Conservation (phyloP, 2,888 invertebrate genomes). For the Abscondita cerata region DNA sequence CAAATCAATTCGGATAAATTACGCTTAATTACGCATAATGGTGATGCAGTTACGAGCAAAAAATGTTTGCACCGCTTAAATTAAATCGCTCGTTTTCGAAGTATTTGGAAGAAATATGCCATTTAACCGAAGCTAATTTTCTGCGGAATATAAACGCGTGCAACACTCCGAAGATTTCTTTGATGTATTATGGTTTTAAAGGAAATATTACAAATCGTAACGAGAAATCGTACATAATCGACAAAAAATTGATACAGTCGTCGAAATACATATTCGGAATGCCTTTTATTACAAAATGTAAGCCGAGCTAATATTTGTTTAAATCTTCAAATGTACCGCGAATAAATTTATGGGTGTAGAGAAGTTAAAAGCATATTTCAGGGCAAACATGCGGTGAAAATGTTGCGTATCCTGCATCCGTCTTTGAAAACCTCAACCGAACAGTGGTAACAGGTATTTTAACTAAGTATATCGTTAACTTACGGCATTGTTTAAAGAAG, state of each 20-base stretch:
- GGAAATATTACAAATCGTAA: too few species aligned
- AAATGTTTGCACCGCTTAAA: constrained; percentile 27
- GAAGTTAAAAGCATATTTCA: constrained; percentile 30
- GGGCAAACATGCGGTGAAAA: constrained; percentile 39
- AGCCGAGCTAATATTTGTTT: too few species aligned
- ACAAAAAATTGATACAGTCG: background rate
- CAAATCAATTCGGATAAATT: constrained; percentile 54
- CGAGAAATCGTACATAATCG: too few species aligned
- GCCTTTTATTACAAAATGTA: background rate
- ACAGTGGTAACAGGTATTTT: constrained; percentile 49
- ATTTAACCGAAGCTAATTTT: constrained; percentile 21
- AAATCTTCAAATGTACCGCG: background rate
- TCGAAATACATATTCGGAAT: background rate
- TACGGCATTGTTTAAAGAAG: constrained; percentile 53
- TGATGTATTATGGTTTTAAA: too few species aligned
- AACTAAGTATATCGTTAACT: constrained; percentile 56
- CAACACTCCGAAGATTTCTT: too few species aligned
- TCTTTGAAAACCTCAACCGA: constrained; percentile 30
- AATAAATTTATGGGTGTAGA: constrained; percentile 38
- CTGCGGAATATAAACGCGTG: too few species aligned
- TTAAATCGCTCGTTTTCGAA: constrained; percentile 22
- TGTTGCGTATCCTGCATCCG: constrained; percentile 40
- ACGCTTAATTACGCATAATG: constrained; percentile 55
- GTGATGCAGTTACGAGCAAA: constrained; percentile 45
- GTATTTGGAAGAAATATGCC: constrained; percentile 23